A percentile compares a stretch with the other conserved stretches of the same genome.
phyloP scores from a whole-genome alignment of 2,888 invertebrate species.

The Tiphia femorata region DNA sequence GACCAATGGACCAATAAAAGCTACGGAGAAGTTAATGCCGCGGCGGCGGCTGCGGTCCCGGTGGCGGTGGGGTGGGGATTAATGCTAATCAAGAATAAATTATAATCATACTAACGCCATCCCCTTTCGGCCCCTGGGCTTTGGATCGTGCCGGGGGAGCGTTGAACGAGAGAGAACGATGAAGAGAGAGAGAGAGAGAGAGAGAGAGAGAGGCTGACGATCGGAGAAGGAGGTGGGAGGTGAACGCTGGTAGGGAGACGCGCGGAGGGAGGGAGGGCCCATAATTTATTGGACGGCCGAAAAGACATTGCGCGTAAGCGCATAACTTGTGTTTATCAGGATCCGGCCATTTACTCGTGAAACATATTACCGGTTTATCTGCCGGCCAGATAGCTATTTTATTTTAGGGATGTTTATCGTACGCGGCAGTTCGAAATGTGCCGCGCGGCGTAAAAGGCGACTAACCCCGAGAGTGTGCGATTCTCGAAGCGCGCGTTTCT shows the following conservation, averaged over 20 bases:
- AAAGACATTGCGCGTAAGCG: constrained; percentile 59
- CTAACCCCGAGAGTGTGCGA: too few species aligned
- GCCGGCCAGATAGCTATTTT: constrained; percentile 48
- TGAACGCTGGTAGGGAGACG: too few species aligned
- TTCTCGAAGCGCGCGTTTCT: too few species aligned
- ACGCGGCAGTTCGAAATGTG: constrained; percentile 15
- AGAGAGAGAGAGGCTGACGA: not conserved
- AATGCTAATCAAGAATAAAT: constrained; percentile 66
- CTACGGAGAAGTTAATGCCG: constrained; percentile 58
- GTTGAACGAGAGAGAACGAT: not conserved
- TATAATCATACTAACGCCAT: constrained; percentile 55
- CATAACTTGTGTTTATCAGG: constrained; percentile 58
- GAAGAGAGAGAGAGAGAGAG: not conserved
- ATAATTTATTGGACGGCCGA: constrained; percentile 56
- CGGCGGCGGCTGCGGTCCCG: too few species aligned
- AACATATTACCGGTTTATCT: constrained; percentile 56
- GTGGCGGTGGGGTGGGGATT: constrained; percentile 49
- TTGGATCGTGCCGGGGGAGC: constrained; percentile 14
- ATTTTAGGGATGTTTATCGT: constrained; percentile 47
- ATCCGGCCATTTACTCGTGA: constrained; percentile 51
- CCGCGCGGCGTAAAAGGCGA: constrained; percentile 19
- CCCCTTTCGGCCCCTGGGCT: constrained; percentile 17
- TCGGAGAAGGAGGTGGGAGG: not conserved
- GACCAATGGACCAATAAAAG: constrained; percentile 61
- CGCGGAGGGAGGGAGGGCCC: constrained; percentile 15